phyloP scores from a whole-genome alignment of 1,140 invertebrate species.

The Belonocnema kinseyi region DNA sequence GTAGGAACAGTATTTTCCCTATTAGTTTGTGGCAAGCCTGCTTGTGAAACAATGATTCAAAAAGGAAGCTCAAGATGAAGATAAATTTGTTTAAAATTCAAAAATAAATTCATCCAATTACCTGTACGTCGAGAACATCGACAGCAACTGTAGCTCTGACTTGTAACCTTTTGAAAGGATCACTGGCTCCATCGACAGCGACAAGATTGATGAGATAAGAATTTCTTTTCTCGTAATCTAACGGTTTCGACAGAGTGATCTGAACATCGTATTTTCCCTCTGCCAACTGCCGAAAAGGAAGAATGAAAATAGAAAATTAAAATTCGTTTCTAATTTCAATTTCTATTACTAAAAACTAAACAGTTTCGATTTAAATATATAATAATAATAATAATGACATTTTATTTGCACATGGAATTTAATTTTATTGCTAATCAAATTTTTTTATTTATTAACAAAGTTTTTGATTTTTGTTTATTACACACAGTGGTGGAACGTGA shows the following conservation, averaged over 20 bases:
- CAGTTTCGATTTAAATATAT: too few species aligned
- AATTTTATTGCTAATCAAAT: too few species aligned
- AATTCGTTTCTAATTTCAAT: neutral
- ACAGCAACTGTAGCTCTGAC: slow-evolving; percentile 84
- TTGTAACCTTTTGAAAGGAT: slow-evolving; percentile 76
- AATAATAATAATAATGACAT: too few species aligned
- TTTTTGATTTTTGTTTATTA: too few species aligned
- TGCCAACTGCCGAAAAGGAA: slow-evolving; percentile 72
- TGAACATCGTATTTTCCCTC: slow-evolving; percentile 84
- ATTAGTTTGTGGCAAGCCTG: too few species aligned
- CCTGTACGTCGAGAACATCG: slow-evolving; percentile 85
- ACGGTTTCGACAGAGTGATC: slow-evolving; percentile 78
- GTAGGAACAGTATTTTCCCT: too few species aligned
- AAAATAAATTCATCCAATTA: slow-evolving; percentile 47
- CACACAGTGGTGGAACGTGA: too few species aligned
- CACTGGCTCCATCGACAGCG: slow-evolving; percentile 81
- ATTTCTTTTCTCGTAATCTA: slow-evolving; percentile 86
- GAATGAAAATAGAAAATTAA: neutral
- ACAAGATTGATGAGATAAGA: slow-evolving; percentile 83
- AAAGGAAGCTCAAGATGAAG: neutral
- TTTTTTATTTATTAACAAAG: too few species aligned
- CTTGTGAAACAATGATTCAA: too few species aligned
- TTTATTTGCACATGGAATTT: too few species aligned
- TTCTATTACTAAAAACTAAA: slow-evolving; percentile 1
- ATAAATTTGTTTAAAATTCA: slow-evolving; percentile 29